Percentiles rank a stretch among this genome's conserved stretches.
Evolutionary conservation across 1,140 invertebrate species (phyloP).

Genomic region (Micrasema minimum): DNA sequence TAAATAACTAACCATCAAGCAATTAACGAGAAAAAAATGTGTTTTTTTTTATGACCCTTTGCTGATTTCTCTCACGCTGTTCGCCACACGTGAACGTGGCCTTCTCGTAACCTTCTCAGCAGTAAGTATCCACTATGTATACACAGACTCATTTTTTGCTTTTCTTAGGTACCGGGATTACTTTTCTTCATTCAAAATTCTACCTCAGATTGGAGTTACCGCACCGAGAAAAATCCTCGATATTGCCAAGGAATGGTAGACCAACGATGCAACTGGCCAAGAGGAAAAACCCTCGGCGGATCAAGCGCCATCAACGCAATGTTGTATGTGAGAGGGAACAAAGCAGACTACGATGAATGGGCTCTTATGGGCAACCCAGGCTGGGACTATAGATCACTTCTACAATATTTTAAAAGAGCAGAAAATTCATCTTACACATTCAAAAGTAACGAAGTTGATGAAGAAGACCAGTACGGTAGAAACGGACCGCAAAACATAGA

Average conservation of each 20-base stretch:
- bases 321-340: constrained; percentile 74
- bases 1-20: no score
- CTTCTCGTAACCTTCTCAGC: no score
- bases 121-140: no score
- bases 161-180: no score
- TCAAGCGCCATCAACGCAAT: constrained; percentile 74
- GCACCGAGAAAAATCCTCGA: constrained; percentile 63
- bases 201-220: constrained; percentile 63
- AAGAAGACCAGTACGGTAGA: constrained; percentile 71
- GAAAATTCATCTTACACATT: constrained; percentile 75
- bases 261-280: constrained; percentile 65
- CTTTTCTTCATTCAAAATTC: no score
- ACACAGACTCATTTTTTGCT: no score
- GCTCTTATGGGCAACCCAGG: constrained; percentile 57
- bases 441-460: constrained; percentile 58
- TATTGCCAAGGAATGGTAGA: constrained; percentile 58
- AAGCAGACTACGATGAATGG: constrained; percentile 77
- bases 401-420: constrained; percentile 64
- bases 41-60: no score
- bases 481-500: constrained; percentile 82
- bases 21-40: no score
- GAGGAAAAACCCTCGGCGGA: constrained; percentile 71
- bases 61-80: no score
- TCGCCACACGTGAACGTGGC: no score
- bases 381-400: constrained; percentile 64